Percentiles rank a stretch among this genome's conserved stretches.
Conservation (phyloP, 2,113 vertebrate genomes). For the Takifugu bimaculatus region DNA sequence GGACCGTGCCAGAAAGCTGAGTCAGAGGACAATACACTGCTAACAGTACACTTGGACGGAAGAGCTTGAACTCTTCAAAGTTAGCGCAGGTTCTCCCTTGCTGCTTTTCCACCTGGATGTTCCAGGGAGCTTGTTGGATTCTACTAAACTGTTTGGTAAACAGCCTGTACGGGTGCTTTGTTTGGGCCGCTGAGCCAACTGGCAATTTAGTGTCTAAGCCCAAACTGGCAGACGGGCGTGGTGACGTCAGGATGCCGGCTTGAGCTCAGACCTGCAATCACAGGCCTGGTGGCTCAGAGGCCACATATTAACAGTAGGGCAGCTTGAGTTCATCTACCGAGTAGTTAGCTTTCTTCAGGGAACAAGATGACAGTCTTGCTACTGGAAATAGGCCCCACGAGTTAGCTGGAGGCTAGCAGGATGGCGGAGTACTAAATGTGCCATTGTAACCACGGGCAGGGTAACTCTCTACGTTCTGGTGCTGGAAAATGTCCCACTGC, state of each 20-base stretch:
- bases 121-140: background rate
- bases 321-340: slow-evolving; percentile 19
- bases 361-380: background rate
- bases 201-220: slow-evolving; percentile 48
- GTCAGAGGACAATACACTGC: slow-evolving; percentile 29
- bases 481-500: background rate
- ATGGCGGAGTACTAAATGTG: background rate
- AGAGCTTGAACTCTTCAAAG: background rate
- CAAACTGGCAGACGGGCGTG: slow-evolving; percentile 38
- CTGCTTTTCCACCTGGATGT: too few species aligned
- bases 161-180: slow-evolving; percentile 15
- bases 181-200: slow-evolving; percentile 44
- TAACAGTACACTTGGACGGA: slow-evolving; percentile 20
- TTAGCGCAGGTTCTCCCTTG: too few species aligned
- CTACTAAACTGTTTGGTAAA: slow-evolving; percentile 10
- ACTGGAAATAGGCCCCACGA: background rate
- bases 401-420: background rate
- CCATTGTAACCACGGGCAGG: background rate
- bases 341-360: slow-evolving; percentile 1
- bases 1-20: slow-evolving; percentile 32
- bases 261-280: slow-evolving; percentile 50
- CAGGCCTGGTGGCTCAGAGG: slow-evolving; percentile 23
- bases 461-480: background rate
- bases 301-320: background rate
- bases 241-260: background rate